Base-by-base conservation (phyloP, 2,888 invertebrate genomes). In the Callyntrura guangdongensis region DNA sequence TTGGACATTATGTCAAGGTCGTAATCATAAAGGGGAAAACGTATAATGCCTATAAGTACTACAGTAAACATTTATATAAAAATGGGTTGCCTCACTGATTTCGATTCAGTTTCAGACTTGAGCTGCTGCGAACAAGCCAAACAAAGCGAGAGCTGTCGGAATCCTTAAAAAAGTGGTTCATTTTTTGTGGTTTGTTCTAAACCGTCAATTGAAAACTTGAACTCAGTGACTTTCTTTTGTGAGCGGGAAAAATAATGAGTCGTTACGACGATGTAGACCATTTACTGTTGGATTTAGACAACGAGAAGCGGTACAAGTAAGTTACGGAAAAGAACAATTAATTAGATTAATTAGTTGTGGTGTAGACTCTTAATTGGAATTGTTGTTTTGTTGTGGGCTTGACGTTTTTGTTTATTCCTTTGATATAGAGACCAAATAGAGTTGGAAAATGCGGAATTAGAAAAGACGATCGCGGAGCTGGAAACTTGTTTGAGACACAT, bases 391-490 rank as follows among this genome's bases (percentile, higher is more conserved):
- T 20, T 64, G 22, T n/a, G n/a, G n/a, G n/a, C n/a, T n/a, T n/a
- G 56, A 45, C 17, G 22, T 25, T 27, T 59, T 53, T 53, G 49
- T 49, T 17, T 77, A 14, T 74, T 49, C 2, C 61, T 9, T 14
- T 61, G 12, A 17, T n/a, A n/a, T 82, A 93, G 93, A 56, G 93
- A 94, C 67, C 93, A 92, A 3, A 92, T 94, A 11, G 91, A 90
- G 53, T 90, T 91, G 92, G 92, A 93, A 14, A 93, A 93, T 49
- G 89, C 90, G 0, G 93, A 93, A 11, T 81, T 93, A 84, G 92
- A 94, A 64, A 92, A 89, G 36, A 93, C 92, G 14, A 89, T 93
- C 1, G 82, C 79, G 3, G 93, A 94, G 20, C 83, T 93, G 36
- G 90, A 93, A 61, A 56, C 67, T 9, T 91, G 92, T 27, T 81